Evolutionary conservation across 2,113 vertebrate species (phyloP), one percentile per base, ranked within the genome.

Genomic region (Ceratotherium simum): DNA sequence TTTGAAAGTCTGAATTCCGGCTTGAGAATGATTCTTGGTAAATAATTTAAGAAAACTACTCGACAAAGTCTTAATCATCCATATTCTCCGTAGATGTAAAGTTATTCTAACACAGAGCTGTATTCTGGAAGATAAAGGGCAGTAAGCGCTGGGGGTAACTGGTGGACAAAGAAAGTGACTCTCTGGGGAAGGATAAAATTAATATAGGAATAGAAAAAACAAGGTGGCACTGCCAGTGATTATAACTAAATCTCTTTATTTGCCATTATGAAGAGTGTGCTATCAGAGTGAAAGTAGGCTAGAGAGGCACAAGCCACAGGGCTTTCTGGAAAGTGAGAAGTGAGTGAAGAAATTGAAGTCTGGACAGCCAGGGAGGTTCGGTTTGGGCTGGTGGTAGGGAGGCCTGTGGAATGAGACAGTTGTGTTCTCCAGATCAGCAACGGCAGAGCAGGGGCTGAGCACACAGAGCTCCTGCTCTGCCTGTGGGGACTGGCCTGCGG

Each of bases 41-140:
- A 92, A 83, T 92, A 96, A 95, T 97, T 97, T 81, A 84, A 95
- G 69, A 92, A 93, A 97, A 82, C 31, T 4, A 48, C 21, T 75
- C 48, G 42, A 13, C 58, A 75, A 36, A 76, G 25, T 0, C 64
- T 95, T 88, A 64, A 84, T 84, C 36, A 88, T 85, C 31, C 36
- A 78, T 21, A 7, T 67, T 78, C n/a, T 92, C 75, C 86, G 89
- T 46, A 92, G 69, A 33, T 75, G 58, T 20, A 54, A 95, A 97
- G 83, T 73, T 69, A 16, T 29, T 78, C 36, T 36, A n/a, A 62
- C 46, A 33, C 1, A 20, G 42, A 75, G 54, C 65, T 87, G 31
- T 73, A 58, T 36, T 73, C 29, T 62, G 33, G 51, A 94, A 12
- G 23, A 33, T 70, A 87, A 88, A 48, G 29, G 56, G 4, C 8